Base-by-base conservation (phyloP, 2,888 invertebrate genomes). In the Liodrosophila aerea region DNA sequence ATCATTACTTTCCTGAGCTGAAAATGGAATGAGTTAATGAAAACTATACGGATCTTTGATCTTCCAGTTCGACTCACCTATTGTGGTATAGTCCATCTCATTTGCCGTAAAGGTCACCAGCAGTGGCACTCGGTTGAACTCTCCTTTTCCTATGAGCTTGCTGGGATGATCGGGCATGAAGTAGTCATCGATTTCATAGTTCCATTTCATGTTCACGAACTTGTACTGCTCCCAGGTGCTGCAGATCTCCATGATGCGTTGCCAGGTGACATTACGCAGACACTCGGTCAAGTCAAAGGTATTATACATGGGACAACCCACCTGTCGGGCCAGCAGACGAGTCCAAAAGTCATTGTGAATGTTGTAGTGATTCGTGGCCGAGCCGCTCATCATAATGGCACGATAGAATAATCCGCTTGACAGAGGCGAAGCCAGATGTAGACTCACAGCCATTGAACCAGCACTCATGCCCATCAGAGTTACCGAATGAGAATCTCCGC, bases 321-420 rank as follows among this genome's bases (percentile, higher is more conserved):
- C 75, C 1, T 92, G 76, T 16, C 90, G 82, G 0, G 94, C 94
- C 74, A 94, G 92, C 64, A 91, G 92, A 33, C 91, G 90, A 0
- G 93, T 93, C 64, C 93, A 87, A 44, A 91, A 87, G 1, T 90
- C 18, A 53, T 87, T 88, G 0, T 92, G 91, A 0, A 92, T 89
- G 1, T 91, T 89, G 67, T 88, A 91, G 22, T 92, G 91, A 31
- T 90, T 90, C 0, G 91, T 89, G 0, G 92, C 91, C 0, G 94
- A 91, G 0, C 92, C 94, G 69, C 94, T 94, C 92, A 93, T 92
- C 0, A 92, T 91, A 9, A 94, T 92, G 0, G 91, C 94, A 33
- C 92, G 91, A 77, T 94, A 94, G 88, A 95, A 95, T 0, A 95
- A 77, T 87, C 92, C 92, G 84, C 88, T 89, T 0, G 93, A 92